Evolutionary conservation across 2,888 invertebrate genomes (phyloP), one percentile per base, ranked within the genome.

Genomic region (Petrolisthes cinctipes): DNA sequence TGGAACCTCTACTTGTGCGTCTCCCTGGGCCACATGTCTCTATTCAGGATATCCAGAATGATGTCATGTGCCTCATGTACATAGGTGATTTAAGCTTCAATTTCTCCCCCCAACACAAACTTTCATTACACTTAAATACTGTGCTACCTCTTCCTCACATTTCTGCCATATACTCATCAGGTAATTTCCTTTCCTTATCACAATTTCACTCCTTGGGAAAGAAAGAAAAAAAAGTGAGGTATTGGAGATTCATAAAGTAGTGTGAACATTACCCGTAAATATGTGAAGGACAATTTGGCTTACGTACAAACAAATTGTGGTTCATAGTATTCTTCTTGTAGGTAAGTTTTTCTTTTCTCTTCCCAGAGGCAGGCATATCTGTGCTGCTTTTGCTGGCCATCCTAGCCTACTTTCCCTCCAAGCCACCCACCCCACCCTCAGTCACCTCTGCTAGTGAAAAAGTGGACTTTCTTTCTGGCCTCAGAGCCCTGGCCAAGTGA

Each of bases 41-140:
- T 6, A 11, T 23, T 9, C 75, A 80, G 37, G 80, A 89, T 53
- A 80, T 91, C 51, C 80, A 85, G 61, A 20, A 85, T 3, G 91
- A 91, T n/a, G 90, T 91, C 66, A 86, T 86, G 78, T 20, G 66
- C 9, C 84, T 91, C 5, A 84, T 91, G 81, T 91, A 91, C 82
- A 86, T 90, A 83, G 87, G 91, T 91, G 61, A 37, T 37, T 37
- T 2, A 37, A 37, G 37, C 37, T 37, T 37, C 37, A 37, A 37
- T 37, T 37, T 37, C 37, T 37, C 37, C 37, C 37, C 2, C 37
- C 37, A 37, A 37, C 37, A 37, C 37, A 37, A 37, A 37, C 37
- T 37, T 37, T 37, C 37, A 37, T 37, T 37, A 37, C 37, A 37
- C 37, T 37, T 37, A 37, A 37, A 5, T 11, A 68, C 68, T 20